Conservation (phyloP, 2,888 invertebrate genomes). For the Xestoiulus laeticollis region DNA sequence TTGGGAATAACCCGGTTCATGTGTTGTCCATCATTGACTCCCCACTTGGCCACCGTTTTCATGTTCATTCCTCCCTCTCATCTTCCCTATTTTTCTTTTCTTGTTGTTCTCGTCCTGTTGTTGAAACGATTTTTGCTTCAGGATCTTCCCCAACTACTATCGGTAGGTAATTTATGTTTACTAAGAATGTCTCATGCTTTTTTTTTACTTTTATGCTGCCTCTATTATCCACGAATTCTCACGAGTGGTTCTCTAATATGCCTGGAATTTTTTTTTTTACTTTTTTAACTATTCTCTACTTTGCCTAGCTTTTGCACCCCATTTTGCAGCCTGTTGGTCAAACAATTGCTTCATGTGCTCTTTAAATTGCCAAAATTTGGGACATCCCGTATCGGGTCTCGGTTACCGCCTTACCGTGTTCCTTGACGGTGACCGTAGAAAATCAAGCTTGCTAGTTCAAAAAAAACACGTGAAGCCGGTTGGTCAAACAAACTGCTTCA, state of each 20-base stretch:
- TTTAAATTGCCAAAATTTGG: no score
- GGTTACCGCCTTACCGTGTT: no score
- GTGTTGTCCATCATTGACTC: slow-evolving; percentile 41
- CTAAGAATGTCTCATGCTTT: neutral
- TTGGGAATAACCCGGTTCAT: slow-evolving; percentile 40
- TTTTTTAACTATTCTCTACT: neutral
- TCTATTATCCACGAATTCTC: neutral
- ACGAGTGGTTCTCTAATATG: neutral
- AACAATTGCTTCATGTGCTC: no score
- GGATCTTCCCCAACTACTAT: slow-evolving; percentile 70
- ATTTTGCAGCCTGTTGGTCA: no score
- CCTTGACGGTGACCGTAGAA: no score
- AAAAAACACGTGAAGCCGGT: no score
- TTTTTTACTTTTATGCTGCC: neutral
- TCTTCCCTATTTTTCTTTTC: slow-evolving; percentile 52
- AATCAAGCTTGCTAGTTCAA: no score
- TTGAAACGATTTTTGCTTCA: slow-evolving; percentile 58
- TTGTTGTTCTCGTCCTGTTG: slow-evolving; percentile 7
- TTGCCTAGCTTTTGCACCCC: neutral
- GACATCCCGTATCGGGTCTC: no score
- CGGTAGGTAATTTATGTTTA: slow-evolving; percentile 63
- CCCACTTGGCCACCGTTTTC: slow-evolving; percentile 12
- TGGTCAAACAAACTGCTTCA: no score
- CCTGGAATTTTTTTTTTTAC: neutral
- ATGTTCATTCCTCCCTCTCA: slow-evolving; percentile 51